phyloP scores from a whole-genome alignment of 92 coral and sea anemone genomes.

The Umimayanthus kanabou region DNA sequence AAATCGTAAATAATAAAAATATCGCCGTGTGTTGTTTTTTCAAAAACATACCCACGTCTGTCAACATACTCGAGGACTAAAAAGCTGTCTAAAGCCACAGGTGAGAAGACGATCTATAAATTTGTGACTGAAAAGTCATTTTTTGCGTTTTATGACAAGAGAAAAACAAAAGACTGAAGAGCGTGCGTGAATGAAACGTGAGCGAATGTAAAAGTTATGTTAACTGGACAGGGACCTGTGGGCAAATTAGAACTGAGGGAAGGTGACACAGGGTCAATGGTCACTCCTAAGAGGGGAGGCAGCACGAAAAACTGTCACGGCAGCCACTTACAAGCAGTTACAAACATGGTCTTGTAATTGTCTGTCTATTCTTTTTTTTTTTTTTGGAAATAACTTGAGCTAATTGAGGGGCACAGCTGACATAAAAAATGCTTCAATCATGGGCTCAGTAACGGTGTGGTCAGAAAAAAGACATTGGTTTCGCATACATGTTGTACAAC shows the following conservation, averaged over 20 bases:
- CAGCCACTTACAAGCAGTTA: not conserved
- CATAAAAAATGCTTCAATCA: not conserved
- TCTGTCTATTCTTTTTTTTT: not conserved
- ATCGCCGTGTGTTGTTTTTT: conserved; percentile 1
- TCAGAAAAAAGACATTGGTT: not conserved
- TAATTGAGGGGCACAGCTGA: not conserved
- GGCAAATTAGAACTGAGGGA: conserved; percentile 1
- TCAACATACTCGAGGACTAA: conserved; percentile 6
- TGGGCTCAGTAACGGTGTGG: not conserved
- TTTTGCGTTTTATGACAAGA: conserved; percentile 10
- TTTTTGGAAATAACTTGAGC: not conserved
- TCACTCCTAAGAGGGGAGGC: not conserved
- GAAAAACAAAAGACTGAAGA: not conserved
- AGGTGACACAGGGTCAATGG: conserved; percentile 13
- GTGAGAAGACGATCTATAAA: not conserved
- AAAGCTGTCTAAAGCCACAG: not conserved
- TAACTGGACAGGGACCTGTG: not conserved
- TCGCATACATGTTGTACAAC: not conserved
- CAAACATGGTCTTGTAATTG: not conserved
- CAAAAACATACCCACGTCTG: conserved; percentile 18
- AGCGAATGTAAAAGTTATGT: not conserved
- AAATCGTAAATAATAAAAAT: not conserved
- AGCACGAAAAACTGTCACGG: conserved; percentile 10
- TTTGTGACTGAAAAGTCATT: not conserved
- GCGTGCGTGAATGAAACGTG: conserved; percentile 21